phyloP scores from a whole-genome alignment of 1,140 invertebrate genomes.

The Tetragonula clypearis region DNA sequence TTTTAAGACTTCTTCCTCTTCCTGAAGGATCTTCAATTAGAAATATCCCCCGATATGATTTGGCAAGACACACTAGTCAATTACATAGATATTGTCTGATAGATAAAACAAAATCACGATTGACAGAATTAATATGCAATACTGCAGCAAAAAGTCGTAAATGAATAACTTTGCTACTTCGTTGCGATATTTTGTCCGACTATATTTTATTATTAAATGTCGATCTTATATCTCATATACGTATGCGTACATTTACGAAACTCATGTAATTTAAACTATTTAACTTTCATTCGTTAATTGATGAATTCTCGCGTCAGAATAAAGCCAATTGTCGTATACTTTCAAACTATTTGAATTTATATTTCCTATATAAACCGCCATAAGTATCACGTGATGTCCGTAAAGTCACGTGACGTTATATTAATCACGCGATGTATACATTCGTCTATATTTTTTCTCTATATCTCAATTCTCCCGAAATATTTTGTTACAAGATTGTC shows the following conservation, averaged over 20 bases:
- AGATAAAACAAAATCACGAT: neutral
- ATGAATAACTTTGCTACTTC: neutral
- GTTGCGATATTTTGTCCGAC: constrained; percentile 16
- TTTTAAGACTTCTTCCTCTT: neutral
- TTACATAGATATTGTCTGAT: neutral
- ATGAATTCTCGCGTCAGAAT: constrained; percentile 25
- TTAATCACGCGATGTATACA: neutral
- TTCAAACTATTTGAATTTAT: constrained; percentile 19
- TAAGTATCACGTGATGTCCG: no score
- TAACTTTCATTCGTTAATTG: constrained; percentile 21
- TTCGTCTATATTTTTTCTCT: neutral
- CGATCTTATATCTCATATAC: constrained; percentile 6
- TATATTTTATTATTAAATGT: constrained; percentile 10
- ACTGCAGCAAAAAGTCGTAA: constrained; percentile 20
- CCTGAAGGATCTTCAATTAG: neutral
- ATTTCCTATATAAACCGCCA: neutral
- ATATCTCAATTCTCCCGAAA: neutral
- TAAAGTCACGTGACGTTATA: neutral
- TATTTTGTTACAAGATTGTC: neutral
- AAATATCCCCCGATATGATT: no score
- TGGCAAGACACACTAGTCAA: no score
- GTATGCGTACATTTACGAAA: constrained; percentile 13
- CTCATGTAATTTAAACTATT: constrained; percentile 28
- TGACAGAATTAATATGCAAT: constrained; percentile 44
- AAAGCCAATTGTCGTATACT: constrained; percentile 45